Base-by-base conservation (phyloP, 2,888 invertebrate species). In the Ornithoptera alexandrae region DNA sequence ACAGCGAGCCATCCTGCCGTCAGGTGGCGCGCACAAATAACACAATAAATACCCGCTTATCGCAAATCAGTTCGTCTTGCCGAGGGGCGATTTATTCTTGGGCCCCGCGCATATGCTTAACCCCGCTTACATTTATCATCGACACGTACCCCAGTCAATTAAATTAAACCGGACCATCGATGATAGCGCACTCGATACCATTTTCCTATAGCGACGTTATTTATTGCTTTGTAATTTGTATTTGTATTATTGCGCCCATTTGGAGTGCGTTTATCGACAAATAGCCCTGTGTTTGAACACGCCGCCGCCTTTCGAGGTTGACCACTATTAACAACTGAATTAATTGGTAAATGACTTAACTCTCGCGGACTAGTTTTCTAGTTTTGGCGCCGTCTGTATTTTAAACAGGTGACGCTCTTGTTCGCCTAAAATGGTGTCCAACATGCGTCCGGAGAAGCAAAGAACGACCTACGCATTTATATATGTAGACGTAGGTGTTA, bases 41-140 rank as follows among this genome's bases (percentile, higher is more conserved):
- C 86, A 87, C 87, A 90, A 91, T 92, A 91, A 91, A 92, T 91
- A 90, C 84, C 79, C 81, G 87, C 90, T 91, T 92, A 92, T 92
- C 92, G 90, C 91, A 89, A 91, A 92, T 92, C 92, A 89, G 87
- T 84, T 89, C 87, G 81, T 88, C 89, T 86, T 87, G 84, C 84
- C 83, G 83, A 85, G 84, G 82, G 84, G 83, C 88, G 86, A 90
- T 91, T 87, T 91, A 92, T 91, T 89, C 90, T 89, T 88, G 86
- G 87, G 85, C 83, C 75, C 77, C 77, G 79, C 80, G 86, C 87
- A 86, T 88, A 86, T 88, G 88, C 85, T 90, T 88, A 89, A 90
- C 91, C 88, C 84, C 79, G 79, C 84, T 80, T 80, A 82, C 90
- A 91, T 92, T 90, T 89, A 92, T 91, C 91, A 91, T 90, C 88